Percentiles rank a stretch among this genome's conserved stretches.
These are phyloP conservation scores for Oscheius myriophilus DNA, from an alignment of 2,888 invertebrate genomes.

Conservation along the genomic window DNA sequence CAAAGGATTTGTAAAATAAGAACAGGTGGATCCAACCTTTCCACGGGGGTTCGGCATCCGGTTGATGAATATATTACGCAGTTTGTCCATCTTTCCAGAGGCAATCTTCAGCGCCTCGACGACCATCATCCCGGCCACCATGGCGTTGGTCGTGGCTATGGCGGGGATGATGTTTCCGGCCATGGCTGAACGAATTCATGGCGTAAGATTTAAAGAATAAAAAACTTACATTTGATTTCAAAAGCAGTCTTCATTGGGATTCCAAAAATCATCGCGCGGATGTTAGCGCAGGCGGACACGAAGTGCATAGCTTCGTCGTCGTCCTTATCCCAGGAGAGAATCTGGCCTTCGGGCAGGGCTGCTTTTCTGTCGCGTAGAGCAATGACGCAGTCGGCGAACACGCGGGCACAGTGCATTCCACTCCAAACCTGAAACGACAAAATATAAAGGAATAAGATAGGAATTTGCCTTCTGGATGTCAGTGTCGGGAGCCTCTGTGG, in stretches of 20 bases:
- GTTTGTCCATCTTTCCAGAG: slow-evolving; percentile 22
- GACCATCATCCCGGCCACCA: slow-evolving; percentile 94
- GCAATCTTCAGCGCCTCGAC: slow-evolving; percentile 75
- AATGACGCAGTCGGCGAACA: slow-evolving; percentile 72
- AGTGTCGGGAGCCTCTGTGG: neutral
- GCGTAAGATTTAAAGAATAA: neutral
- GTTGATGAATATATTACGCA: slow-evolving; percentile 31
- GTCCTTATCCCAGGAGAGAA: slow-evolving; percentile 96
- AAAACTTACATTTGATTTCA: slow-evolving; percentile 86
- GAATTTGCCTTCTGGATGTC: slow-evolving; percentile 12
- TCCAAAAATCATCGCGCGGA: slow-evolving; percentile 88
- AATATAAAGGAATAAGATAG: neutral
- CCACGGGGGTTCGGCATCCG: slow-evolving; percentile 29
- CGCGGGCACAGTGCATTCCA: slow-evolving; percentile 68
- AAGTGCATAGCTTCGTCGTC: slow-evolving; percentile 78
- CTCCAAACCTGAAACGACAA: slow-evolving; percentile 47
- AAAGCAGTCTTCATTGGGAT: slow-evolving; percentile 88
- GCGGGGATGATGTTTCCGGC: slow-evolving; percentile 99
- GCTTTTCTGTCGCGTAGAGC: slow-evolving; percentile 70
- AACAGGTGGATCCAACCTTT: slow-evolving; percentile 16
- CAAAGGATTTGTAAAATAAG: slow-evolving; percentile 16
- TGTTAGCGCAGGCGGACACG: slow-evolving; percentile 92
- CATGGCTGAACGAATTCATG: slow-evolving; percentile 81
- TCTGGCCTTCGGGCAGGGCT: slow-evolving; percentile 63
- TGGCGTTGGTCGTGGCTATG: slow-evolving; percentile 97